A percentile compares a stretch with the other conserved stretches of the same genome.
phyloP scores from a whole-genome alignment of 2,113 vertebrate species.

The Petaurus breviceps region DNA sequence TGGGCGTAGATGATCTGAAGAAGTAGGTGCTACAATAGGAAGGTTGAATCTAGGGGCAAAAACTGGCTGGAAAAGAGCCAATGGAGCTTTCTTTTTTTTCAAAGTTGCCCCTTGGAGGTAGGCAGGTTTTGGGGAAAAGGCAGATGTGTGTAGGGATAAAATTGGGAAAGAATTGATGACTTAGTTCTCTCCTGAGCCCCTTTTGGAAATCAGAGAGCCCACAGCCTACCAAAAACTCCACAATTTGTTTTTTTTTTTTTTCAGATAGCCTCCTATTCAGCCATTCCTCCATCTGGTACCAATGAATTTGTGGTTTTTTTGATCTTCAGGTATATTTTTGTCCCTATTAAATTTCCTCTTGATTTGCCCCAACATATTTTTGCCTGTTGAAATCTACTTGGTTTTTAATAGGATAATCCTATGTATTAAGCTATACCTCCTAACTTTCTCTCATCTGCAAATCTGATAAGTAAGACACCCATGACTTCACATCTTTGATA shows the following conservation, averaged over 20 bases:
- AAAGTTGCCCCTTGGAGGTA: background rate
- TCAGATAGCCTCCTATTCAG: background rate
- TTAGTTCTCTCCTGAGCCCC: background rate
- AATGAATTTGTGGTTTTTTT: background rate
- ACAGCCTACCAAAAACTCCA: background rate
- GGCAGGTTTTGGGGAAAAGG: background rate
- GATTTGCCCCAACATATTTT: background rate
- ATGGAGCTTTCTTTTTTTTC: background rate
- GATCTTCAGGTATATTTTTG: background rate
- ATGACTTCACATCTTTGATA: background rate
- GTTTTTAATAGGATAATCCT: background rate
- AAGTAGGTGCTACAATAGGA: background rate
- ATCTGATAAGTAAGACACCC: background rate
- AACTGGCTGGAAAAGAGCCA: background rate
- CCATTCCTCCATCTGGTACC: background rate
- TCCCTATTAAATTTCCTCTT: background rate
- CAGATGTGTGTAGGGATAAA: background rate
- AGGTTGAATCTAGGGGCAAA: background rate
- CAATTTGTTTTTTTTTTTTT: too few species aligned
- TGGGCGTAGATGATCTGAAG: background rate
- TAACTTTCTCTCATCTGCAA: background rate
- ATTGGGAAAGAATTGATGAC: background rate
- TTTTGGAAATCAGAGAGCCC: background rate
- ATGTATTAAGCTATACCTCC: background rate
- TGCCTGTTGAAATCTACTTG: background rate